Evolutionary conservation across 2,888 invertebrate genomes (phyloP).

Genomic region (Dasysyrphus albostriatus): DNA sequence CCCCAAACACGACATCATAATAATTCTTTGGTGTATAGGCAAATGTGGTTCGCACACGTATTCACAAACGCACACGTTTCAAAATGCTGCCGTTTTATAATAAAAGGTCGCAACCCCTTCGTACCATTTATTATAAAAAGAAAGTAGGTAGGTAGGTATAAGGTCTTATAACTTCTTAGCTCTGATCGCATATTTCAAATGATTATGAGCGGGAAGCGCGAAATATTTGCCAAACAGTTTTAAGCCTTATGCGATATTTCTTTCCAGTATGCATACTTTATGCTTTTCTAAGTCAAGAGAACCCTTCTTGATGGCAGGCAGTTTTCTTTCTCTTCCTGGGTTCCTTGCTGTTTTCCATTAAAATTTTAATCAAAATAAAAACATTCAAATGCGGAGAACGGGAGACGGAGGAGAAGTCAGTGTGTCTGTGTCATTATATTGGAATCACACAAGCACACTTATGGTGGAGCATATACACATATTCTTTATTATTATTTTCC

Average conservation of each 20-base stretch:
- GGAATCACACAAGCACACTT: slow-evolving; percentile 17
- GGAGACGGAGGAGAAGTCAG: neutral
- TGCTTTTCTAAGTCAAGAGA: slow-evolving; percentile 11
- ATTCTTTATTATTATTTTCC: slow-evolving; percentile 70
- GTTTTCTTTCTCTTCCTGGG: neutral
- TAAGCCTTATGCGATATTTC: neutral
- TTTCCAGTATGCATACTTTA: slow-evolving; percentile 44
- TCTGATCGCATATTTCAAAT: slow-evolving; percentile 64
- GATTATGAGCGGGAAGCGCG: slow-evolving; percentile 35
- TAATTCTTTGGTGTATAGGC: neutral
- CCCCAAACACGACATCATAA: neutral
- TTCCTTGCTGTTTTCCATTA: slow-evolving; percentile 46
- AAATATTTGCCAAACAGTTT: slow-evolving; percentile 30
- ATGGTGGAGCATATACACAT: slow-evolving; percentile 38
- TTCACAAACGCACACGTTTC: neutral
- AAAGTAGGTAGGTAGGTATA: neutral
- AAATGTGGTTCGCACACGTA: neutral
- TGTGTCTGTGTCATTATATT: slow-evolving; percentile 37
- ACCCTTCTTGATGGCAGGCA: slow-evolving; percentile 20
- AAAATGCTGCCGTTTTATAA: slow-evolving; percentile 17
- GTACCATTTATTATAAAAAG: neutral
- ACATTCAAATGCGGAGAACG: slow-evolving; percentile 49
- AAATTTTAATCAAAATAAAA: slow-evolving; percentile 74
- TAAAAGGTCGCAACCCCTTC: slow-evolving; percentile 67
- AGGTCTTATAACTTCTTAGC: slow-evolving; percentile 53